A percentile compares a stretch with the other conserved stretches of the same genome.
phyloP scores from a whole-genome alignment of 2,113 vertebrate genomes.

The Syngnathus floridae region DNA sequence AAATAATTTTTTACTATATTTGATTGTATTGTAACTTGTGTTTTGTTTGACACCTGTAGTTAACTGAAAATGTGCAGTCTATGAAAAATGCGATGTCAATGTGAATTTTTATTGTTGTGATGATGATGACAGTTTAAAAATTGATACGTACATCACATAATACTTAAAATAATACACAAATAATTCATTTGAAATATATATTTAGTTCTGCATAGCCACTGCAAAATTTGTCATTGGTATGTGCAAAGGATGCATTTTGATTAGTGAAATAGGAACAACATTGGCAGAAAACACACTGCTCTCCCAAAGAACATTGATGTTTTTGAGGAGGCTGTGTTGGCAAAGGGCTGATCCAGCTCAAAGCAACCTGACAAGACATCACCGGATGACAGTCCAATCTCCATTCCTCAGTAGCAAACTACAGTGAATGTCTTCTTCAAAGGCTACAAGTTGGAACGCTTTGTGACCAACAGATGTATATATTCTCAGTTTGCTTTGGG shows the following conservation, averaged over 20 bases:
- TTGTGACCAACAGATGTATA: slow-evolving; percentile 1
- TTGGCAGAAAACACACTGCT: background rate
- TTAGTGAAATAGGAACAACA: slow-evolving; percentile 4
- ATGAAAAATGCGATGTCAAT: too few relatives aligned
- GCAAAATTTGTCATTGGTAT: background rate
- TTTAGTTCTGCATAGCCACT: background rate
- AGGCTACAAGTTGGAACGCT: slow-evolving; percentile 15
- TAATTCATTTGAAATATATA: background rate
- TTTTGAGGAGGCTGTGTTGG: background rate
- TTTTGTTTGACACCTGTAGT: too few relatives aligned
- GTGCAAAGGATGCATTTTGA: slow-evolving; percentile 7
- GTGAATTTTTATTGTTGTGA: too few relatives aligned
- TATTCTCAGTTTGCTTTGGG: slow-evolving; percentile 9
- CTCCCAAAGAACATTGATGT: background rate
- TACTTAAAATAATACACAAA: background rate
- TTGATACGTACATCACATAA: background rate
- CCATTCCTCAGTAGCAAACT: slow-evolving; percentile 10
- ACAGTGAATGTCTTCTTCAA: slow-evolving; percentile 13
- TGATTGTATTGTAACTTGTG: too few relatives aligned
- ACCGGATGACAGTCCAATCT: slow-evolving; percentile 2
- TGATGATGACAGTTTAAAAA: too few relatives aligned
- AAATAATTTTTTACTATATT: too few relatives aligned
- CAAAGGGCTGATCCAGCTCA: background rate
- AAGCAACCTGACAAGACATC: slow-evolving; percentile 5
- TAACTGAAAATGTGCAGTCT: too few relatives aligned